Evolutionary conservation across 2,888 invertebrate genomes (phyloP), one percentile per base, ranked within the genome.

Genomic region (Perdita meconis): DNA sequence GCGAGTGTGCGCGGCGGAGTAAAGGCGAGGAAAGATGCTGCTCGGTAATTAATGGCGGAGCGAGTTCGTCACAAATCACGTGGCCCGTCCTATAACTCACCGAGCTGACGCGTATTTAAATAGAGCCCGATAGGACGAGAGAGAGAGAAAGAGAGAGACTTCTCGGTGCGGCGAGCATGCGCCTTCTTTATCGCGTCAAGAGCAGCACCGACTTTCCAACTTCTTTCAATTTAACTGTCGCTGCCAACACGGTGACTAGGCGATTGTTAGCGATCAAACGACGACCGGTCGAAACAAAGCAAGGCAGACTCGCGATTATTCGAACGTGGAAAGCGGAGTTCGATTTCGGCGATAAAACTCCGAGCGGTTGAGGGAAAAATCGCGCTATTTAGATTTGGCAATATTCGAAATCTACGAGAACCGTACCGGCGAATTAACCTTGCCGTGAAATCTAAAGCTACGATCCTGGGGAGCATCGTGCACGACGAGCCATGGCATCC

Each of bases 21-120:
- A 86, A 87, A 88, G 88, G 89, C 90, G 90, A 90, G 89, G 89
- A 90, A 90, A 90, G 90, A 90, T 90, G 90, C 89, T 90, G 89
- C 86, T 79, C 82, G 82, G 86, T 90, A 90, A 90, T 90, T 90
- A 90, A 90, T 90, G 89, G 89, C 78, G 81, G 86, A 84, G 85
- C 87, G 84, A 86, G 89, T 88, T 88, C 90, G 88, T 90, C 90
- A 88, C 90, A 90, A 90, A 90, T 90, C 90, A 90, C 88, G 86
- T 82, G 82, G 87, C 83, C 87, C 87, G 89, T 89, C 88, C 87
- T 88, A 90, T 90, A 90, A 90, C 84, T 90, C 89, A 90, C 89
- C 78, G 80, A 73, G 72, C 86, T 85, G 90, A 89, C 90, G 88
- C 86, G 88, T 88, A 90, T 90, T 90, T 90, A 90, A 90, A 90